A percentile compares a stretch with the other conserved stretches of the same genome.
phyloP scores from a whole-genome alignment of 2,888 invertebrate species.

The Scaeva pyrastri region DNA sequence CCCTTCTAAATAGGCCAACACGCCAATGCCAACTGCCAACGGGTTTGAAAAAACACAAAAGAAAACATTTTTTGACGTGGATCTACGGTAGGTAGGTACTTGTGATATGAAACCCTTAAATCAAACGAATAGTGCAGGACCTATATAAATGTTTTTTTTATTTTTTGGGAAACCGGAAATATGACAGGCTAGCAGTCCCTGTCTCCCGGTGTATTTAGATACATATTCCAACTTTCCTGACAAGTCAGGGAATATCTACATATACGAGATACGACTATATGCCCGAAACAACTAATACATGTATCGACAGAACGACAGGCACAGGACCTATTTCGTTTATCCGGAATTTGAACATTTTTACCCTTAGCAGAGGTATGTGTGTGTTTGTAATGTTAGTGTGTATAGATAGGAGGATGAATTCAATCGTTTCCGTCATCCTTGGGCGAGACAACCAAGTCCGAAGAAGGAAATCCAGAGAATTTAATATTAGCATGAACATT shows the following conservation, averaged over 20 bases:
- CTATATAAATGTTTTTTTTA: background rate
- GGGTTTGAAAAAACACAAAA: slow-evolving; percentile 32
- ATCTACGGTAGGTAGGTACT: slow-evolving; percentile 6
- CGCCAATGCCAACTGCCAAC: slow-evolving; percentile 13
- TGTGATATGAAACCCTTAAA: slow-evolving; percentile 55
- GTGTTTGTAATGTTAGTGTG: too few species aligned
- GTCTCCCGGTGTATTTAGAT: slow-evolving; percentile 2
- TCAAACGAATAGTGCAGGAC: slow-evolving; percentile 22
- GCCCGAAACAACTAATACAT: background rate
- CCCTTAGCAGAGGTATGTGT: slow-evolving; percentile 1
- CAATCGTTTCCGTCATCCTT: slow-evolving; percentile 8
- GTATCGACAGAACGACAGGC: too few species aligned
- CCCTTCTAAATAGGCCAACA: slow-evolving; percentile 40
- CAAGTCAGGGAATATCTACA: background rate
- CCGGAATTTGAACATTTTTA: slow-evolving; percentile 58
- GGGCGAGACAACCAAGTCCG: background rate
- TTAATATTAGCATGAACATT: slow-evolving; percentile 43
- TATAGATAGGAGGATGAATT: slow-evolving; percentile 27
- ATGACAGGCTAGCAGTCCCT: slow-evolving; percentile 26
- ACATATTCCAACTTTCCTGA: slow-evolving; percentile 18
- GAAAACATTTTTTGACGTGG: slow-evolving; percentile 30
- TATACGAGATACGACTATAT: too few species aligned
- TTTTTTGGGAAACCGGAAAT: slow-evolving; percentile 26
- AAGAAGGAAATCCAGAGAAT: slow-evolving; percentile 12
- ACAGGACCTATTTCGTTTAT: slow-evolving; percentile 4